These are phyloP conservation scores for Synergus laeviventris DNA, from an alignment of 2,888 invertebrate species.

Conservation along the genomic window DNA sequence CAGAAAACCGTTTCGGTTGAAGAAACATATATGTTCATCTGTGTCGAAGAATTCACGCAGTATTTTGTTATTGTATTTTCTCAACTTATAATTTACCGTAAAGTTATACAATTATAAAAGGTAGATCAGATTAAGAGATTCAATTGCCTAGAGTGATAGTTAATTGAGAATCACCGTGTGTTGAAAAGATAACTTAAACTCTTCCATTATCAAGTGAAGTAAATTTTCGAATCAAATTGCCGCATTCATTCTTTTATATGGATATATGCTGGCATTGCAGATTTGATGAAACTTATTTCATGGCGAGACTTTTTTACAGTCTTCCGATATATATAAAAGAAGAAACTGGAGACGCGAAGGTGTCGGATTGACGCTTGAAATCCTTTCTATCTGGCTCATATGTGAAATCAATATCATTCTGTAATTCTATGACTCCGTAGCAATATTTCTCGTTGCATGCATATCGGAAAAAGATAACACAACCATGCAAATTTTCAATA, in stretches of 20 bases:
- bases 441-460: conserved; percentile 6
- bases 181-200: neutral
- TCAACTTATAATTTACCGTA: neutral
- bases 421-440: conserved; percentile 18
- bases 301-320: neutral
- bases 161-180: neutral
- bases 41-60: neutral
- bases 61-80: neutral
- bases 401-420: conserved; percentile 35
- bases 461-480: conserved; percentile 22
- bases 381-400: conserved; percentile 33
- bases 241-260: neutral
- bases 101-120: too few relatives aligned
- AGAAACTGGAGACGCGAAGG: conserved; percentile 33
- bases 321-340: neutral
- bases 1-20: conserved; percentile 11
- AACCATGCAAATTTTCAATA: neutral
- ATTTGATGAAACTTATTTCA: conserved; percentile 23
- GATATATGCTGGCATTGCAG: conserved; percentile 12
- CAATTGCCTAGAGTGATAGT: neutral
- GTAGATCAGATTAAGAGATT: neutral
- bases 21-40: neutral
- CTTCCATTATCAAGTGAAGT: too few relatives aligned
- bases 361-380: conserved; percentile 31
- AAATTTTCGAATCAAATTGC: neutral